Base-by-base conservation (phyloP, 2,888 invertebrate species). In the Aleiodes alternator region DNA sequence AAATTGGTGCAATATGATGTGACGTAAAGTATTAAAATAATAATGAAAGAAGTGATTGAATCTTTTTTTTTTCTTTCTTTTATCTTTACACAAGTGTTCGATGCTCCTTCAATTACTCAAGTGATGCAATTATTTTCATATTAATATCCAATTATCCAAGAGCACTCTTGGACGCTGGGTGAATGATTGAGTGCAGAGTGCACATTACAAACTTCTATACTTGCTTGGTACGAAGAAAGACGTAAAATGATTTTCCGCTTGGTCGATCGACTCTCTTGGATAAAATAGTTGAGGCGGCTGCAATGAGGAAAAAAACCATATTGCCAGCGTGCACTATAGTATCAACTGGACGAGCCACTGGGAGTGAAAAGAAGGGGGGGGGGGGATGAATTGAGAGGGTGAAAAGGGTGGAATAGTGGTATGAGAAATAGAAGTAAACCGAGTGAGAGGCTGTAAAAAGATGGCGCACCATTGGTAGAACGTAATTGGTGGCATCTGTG, bases 401-500 rank as follows among this genome's bases (percentile, higher is more conserved):
- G 38, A 31, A 14, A 55, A 55, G 29, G 53, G 51, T 34, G 69
- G 51, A 31, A 31, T 51, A n/a, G 55, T 51, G 53, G 31, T 55
- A 34, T 31, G 61, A 38, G 12, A 12, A 38, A 38, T 8, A 38
- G 38, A 38, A 73, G 50, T 48, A 55, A 68, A 68, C 66, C 23
- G 68, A 68, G 57, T 69, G 38, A 59, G 57, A 71, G 64, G 50
- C 51, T 72, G 57, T 50, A 82, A 80, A 82, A 84, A 82, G 83
- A 82, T 80, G 82, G 80, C 79, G 79, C 79, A 71, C 80, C 80
- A 82, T 81, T 82, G 84, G 82, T 80, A 80, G 76, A 81, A 75
- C 82, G 84, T 85, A 85, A 85, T 85, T 85, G 85, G 83, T 81
- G 84, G 82, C 84, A 86, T 85, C 85, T 85, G 85, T 84, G 85